These are phyloP conservation scores for Gymnoscopelus braueri DNA, from an alignment of 2,797 vertebrate genomes.

Conservation along the genomic window DNA sequence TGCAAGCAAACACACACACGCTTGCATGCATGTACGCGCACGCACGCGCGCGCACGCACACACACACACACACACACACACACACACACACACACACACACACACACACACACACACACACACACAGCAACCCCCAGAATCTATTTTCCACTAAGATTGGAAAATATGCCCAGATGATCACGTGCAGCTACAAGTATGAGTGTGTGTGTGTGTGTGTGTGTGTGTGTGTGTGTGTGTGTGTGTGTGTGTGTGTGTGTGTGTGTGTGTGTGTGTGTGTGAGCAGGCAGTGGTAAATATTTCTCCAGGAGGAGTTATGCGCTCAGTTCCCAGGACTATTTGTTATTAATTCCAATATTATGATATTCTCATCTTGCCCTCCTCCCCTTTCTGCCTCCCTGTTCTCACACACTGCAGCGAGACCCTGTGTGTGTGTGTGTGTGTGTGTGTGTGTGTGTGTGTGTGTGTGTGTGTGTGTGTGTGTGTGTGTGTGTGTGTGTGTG, in stretches of 20 bases:
- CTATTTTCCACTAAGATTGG: too few species aligned
- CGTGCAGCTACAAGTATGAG: not conserved
- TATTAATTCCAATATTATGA: slow-evolving; percentile 70
- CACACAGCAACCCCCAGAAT: too few species aligned
- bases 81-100: too few species aligned
- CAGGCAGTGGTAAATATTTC: slow-evolving; percentile 65
- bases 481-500: not conserved
- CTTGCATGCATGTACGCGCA: too few species aligned
- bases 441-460: slow-evolving; percentile 33
- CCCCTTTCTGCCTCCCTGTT: slow-evolving; percentile 36
- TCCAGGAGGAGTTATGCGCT: slow-evolving; percentile 48
- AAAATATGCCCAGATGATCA: too few species aligned
- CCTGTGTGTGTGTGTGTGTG: slow-evolving; percentile 27
- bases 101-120: too few species aligned
- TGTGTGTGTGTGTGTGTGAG: slow-evolving; percentile 6
- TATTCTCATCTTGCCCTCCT: slow-evolving; percentile 57
- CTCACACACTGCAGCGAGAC: slow-evolving; percentile 54
- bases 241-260: slow-evolving; percentile 20
- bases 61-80: too few species aligned
- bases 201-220: slow-evolving; percentile 17
- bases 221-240: slow-evolving; percentile 3
- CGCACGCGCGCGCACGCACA: too few species aligned
- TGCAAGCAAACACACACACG: too few species aligned
- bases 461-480: slow-evolving; percentile 28
- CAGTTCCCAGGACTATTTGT: slow-evolving; percentile 71